Evolutionary conservation across 1,140 invertebrate genomes (phyloP), one percentile per base, ranked within the genome.

Genomic region (Archivesica marissinica): DNA sequence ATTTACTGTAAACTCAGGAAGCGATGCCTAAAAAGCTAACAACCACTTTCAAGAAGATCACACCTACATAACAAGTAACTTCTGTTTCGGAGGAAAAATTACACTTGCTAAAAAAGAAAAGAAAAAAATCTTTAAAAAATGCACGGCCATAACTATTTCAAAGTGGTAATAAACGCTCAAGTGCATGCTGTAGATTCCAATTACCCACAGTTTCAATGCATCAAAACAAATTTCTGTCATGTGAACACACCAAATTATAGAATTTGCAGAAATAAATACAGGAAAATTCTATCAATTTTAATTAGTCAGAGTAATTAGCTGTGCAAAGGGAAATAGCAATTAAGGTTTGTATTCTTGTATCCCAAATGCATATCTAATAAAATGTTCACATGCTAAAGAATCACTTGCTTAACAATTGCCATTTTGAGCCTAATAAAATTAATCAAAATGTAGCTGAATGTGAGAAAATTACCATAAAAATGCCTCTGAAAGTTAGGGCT

Each of bases 381-480:
- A 81, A 81, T 70, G 41, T 38, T 70, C 78, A 81, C 78, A 70
- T 64, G 78, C 35, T 25, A 28, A 47, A 44, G 44, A 50, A 47
- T 1, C 39, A 23, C 54, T 81, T 64, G 59, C 54, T 61, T 81
- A 81, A 81, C 78, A 70, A 81, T 64, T 70, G 47, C 66, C 61
- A 76, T 59, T 76, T 59, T 59, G 38, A 76, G 74, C 38, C 56
- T 35, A 79, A 79, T 79, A 79, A 79, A 79, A 79, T 79, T 79
- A 59, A 79, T 79, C 77, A 79, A 79, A 79, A 66, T 66, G 56
- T 44, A 66, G 33, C 59, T 17, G 59, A 72, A 83, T 75, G 80
- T 83, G 80, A 72, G 80, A 83, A 83, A 83, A 83, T 74, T 50
- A 75, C 80, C 70, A 83, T 83, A 83, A 83, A 83, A 75, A 70